Conservation (phyloP, 2,113 vertebrate genomes). For the Panthera leo region DNA sequence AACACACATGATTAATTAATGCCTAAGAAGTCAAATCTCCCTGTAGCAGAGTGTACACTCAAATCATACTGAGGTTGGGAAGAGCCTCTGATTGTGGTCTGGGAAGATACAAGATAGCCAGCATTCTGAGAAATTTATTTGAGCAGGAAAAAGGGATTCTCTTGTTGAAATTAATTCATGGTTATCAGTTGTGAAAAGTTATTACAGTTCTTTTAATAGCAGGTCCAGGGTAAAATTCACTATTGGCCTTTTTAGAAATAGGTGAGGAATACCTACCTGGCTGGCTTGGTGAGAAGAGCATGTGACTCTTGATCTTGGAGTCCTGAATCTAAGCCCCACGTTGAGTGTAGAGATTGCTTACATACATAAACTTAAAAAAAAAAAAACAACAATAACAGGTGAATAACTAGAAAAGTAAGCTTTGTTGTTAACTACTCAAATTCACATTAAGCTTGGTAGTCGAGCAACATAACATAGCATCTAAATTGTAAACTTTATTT, state of each 20-base stretch:
- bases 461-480: background rate
- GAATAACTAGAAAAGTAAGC: constrained; percentile 4
- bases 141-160: constrained; percentile 6
- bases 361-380: background rate
- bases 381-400: too few relatives aligned
- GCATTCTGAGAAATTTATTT: background rate
- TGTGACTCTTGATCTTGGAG: background rate
- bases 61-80: background rate
- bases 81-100: background rate
- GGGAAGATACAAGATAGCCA: background rate
- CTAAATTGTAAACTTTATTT: background rate
- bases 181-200: constrained; percentile 1
- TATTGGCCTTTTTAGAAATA: constrained; percentile 20
- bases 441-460: background rate
- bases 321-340: background rate
- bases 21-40: background rate
- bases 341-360: background rate
- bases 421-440: constrained; percentile 37
- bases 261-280: background rate
- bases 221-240: background rate
- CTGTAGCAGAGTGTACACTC: background rate
- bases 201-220: background rate
- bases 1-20: background rate
- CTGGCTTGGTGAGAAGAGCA: background rate
- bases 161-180: background rate